A percentile compares a stretch with the other conserved stretches of the same genome.
Evolutionary conservation across 2,888 invertebrate genomes (phyloP).

Genomic region (Esperia sulphurella): DNA sequence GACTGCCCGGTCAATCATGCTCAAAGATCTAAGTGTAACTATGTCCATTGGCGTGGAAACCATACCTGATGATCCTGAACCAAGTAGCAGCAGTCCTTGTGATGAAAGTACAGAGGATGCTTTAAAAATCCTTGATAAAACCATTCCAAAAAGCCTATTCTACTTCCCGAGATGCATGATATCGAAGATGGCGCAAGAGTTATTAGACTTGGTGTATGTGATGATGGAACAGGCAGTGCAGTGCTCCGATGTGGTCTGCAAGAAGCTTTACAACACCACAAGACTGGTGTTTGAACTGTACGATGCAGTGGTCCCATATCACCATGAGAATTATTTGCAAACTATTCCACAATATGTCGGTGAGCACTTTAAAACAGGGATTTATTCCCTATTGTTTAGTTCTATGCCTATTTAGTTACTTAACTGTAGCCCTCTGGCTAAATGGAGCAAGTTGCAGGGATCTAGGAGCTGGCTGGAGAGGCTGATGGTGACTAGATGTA

Average conservation of each 20-base stretch:
- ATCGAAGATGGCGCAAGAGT: slow-evolving; percentile 81
- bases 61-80: slow-evolving; percentile 33
- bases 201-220: slow-evolving; percentile 81
- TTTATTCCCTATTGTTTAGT: no score
- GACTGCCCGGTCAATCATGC: slow-evolving; percentile 85
- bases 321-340: slow-evolving; percentile 88
- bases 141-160: slow-evolving; percentile 62
- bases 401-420: no score
- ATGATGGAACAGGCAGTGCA: slow-evolving; percentile 83
- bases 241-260: slow-evolving; percentile 80
- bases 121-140: slow-evolving; percentile 56
- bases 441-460: no score
- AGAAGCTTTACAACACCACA: slow-evolving; percentile 84
- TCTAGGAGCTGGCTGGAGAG: no score
- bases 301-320: slow-evolving; percentile 86
- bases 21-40: slow-evolving; percentile 88
- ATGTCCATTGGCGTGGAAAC: slow-evolving; percentile 77
- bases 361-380: slow-evolving; percentile 52
- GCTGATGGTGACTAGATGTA: no score
- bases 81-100: slow-evolving; percentile 14
- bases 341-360: slow-evolving; percentile 93
- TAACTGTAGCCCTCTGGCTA: no score
- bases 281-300: slow-evolving; percentile 88
- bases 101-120: slow-evolving; percentile 47
- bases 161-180: slow-evolving; percentile 78